Conservation (phyloP, 2,797 vertebrate species). For the Emys orbicularis region DNA sequence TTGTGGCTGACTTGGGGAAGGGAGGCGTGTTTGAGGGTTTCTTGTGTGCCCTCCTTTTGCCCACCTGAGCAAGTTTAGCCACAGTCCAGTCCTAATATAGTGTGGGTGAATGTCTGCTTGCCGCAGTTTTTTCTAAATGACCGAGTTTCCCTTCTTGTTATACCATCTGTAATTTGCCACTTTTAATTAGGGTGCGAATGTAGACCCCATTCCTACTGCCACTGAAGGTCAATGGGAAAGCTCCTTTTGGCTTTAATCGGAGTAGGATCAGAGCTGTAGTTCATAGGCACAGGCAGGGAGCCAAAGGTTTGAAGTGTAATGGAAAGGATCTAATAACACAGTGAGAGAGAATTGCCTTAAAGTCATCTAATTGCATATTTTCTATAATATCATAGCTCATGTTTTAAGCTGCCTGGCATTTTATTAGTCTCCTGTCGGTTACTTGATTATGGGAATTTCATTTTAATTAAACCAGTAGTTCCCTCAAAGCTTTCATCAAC, state of each 20-base stretch:
- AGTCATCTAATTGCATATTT: background rate
- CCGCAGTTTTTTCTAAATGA: background rate
- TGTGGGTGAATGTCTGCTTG: background rate
- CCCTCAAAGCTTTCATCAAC: constrained; percentile 40
- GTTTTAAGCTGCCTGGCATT: constrained; percentile 4
- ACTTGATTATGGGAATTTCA: constrained; percentile 22
- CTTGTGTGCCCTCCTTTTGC: background rate
- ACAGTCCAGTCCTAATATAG: background rate
- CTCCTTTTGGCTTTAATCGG: background rate
- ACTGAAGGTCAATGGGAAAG: background rate
- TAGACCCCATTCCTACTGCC: constrained; percentile 1
- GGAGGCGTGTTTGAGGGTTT: background rate
- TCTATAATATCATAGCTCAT: background rate
- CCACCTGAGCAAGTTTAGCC: background rate
- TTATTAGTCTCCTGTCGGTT: constrained; percentile 26
- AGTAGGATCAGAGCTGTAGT: background rate
- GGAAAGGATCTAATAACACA: constrained; percentile 6
- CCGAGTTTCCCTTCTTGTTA: constrained; percentile 17
- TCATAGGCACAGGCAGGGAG: background rate
- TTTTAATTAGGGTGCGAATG: background rate
- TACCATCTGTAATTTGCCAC: background rate
- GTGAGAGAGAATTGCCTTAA: background rate
- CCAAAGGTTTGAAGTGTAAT: constrained; percentile 5
- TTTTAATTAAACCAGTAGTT: constrained; percentile 63
- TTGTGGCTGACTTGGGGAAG: background rate